Evolutionary conservation across 2,888 invertebrate species (phyloP).

Genomic region (Drosophila kuntzei): DNA sequence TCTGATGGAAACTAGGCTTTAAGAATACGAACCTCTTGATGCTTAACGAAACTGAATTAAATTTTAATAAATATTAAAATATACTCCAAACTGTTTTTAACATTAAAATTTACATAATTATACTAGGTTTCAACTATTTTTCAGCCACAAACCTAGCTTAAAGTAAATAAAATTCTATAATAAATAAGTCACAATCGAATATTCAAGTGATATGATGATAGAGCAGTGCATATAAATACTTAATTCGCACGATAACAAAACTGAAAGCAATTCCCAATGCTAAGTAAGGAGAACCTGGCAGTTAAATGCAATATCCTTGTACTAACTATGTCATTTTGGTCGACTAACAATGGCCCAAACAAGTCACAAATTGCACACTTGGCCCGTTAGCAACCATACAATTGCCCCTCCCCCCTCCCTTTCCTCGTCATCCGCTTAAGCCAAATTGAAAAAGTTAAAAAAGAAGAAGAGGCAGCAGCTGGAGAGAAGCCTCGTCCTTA

Average conservation of each 20-base stretch:
- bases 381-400: slow-evolving; percentile 36
- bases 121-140: not conserved
- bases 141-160: not conserved
- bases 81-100: too few relatives aligned
- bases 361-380: slow-evolving; percentile 55
- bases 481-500: slow-evolving; percentile 14
- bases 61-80: too few relatives aligned
- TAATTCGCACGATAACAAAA: slow-evolving; percentile 5
- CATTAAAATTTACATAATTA: too few relatives aligned
- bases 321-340: slow-evolving; percentile 48
- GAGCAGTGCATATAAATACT: slow-evolving; percentile 6
- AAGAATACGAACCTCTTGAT: too few relatives aligned
- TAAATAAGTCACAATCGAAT: not conserved
- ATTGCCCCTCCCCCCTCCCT: not conserved
- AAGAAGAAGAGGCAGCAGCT: slow-evolving; percentile 11
- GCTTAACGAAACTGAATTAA: too few relatives aligned
- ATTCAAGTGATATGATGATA: not conserved
- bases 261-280: slow-evolving; percentile 10
- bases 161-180: not conserved
- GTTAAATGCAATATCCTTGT: slow-evolving; percentile 42
- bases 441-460: slow-evolving; percentile 39
- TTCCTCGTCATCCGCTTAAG: not conserved
- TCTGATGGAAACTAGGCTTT: too few relatives aligned
- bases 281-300: slow-evolving; percentile 22
- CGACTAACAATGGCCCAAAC: slow-evolving; percentile 44